phyloP scores from a whole-genome alignment of 2,888 invertebrate genomes.

The Steinernema carpocapsae region DNA sequence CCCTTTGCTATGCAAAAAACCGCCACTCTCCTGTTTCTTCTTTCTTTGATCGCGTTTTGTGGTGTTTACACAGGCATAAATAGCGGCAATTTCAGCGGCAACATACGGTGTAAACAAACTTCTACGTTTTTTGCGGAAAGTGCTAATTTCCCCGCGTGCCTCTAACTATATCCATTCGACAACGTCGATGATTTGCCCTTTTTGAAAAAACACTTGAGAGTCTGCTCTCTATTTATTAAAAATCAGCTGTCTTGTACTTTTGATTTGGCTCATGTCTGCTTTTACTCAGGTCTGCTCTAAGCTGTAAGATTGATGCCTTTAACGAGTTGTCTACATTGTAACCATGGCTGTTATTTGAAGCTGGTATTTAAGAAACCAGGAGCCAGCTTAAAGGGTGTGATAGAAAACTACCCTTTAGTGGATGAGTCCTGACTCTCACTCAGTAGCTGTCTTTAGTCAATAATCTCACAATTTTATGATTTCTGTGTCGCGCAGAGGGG shows the following conservation, averaged over 20 bases:
- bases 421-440: too few species aligned
- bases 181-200: background rate
- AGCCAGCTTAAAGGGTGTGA: too few species aligned
- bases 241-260: background rate
- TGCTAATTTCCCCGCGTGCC: background rate
- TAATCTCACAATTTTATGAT: conserved; percentile 17
- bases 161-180: background rate
- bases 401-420: too few species aligned
- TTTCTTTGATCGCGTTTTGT: background rate
- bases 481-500: conserved; percentile 30
- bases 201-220: background rate
- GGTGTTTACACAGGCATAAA: background rate
- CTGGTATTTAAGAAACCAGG: too few species aligned
- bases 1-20: too few species aligned
- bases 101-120: background rate
- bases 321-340: too few species aligned
- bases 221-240: too few species aligned
- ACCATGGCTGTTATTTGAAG: too few species aligned
- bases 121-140: background rate
- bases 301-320: background rate
- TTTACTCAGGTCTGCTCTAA: background rate
- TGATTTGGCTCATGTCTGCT: background rate
- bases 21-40: background rate
- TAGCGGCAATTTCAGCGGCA: too few species aligned
- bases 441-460: conserved; percentile 23